These are phyloP conservation scores for Perodicticus potto DNA, from an alignment of 2,797 vertebrate species.

Conservation along the genomic window DNA sequence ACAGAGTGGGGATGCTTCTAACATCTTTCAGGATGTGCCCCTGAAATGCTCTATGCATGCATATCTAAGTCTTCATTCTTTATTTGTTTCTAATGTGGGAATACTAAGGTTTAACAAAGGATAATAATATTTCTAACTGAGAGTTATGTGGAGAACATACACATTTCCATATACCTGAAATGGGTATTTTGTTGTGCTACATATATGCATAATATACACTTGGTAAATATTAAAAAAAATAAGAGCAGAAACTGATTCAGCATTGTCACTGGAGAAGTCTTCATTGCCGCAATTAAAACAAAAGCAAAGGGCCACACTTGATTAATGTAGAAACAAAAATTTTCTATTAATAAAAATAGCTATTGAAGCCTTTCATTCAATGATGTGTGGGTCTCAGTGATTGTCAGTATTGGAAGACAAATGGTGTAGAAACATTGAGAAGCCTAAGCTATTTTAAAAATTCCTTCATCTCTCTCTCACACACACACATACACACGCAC, in stretches of 20 bases:
- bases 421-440: background rate
- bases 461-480: background rate
- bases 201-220: background rate
- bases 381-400: background rate
- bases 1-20: background rate
- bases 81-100: background rate
- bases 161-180: background rate
- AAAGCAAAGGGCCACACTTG: slow-evolving; percentile 22
- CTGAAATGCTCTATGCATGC: background rate
- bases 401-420: background rate
- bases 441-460: background rate
- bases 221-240: background rate
- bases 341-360: slow-evolving; percentile 29
- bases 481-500: no score
- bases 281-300: slow-evolving; percentile 1
- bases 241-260: background rate
- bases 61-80: background rate
- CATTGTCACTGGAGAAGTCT: background rate
- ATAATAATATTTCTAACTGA: background rate
- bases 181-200: background rate
- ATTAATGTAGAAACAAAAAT: slow-evolving; percentile 52
- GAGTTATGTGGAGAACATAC: background rate
- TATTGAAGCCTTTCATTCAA: background rate
- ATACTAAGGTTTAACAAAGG: background rate
- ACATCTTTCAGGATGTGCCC: background rate